Conservation (phyloP, 2,888 invertebrate genomes). For the Melanophora roralis region DNA sequence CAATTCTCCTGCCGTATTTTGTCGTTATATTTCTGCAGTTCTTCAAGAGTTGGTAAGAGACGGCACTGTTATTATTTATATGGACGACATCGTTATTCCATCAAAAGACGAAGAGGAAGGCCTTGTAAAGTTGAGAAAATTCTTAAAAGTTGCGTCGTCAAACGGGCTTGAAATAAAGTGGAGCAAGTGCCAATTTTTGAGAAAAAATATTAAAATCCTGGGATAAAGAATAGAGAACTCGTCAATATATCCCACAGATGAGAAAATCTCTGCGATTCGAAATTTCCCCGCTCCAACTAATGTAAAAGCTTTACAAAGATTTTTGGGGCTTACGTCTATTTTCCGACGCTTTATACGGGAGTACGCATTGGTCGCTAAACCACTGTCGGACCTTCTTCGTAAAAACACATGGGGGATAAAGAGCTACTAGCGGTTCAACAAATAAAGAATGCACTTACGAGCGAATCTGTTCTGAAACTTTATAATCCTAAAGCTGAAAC, state of each 20-base stretch:
- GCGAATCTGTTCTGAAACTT: conserved; percentile 21
- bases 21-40: too few relatives aligned
- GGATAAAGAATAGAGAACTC: conserved; percentile 13
- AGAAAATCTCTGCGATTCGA: conserved; percentile 40
- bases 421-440: conserved; percentile 20
- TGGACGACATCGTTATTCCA: too few relatives aligned
- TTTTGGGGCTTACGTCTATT: conserved; percentile 58
- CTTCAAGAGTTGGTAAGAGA: too few relatives aligned
- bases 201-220: too few relatives aligned
- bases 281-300: conserved; percentile 49
- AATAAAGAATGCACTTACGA: background rate
- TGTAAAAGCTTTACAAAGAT: conserved; percentile 41
- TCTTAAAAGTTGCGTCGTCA: conserved; percentile 38
- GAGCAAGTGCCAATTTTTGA: too few relatives aligned
- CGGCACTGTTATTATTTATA: too few relatives aligned
- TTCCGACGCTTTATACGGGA: conserved; percentile 51
- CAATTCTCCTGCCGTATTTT: too few relatives aligned
- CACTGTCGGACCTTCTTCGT: conserved; percentile 4
- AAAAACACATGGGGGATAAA: conserved; percentile 29
- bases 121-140: too few relatives aligned
- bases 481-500: background rate
- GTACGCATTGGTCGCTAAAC: too few relatives aligned
- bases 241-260: conserved; percentile 31
- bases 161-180: conserved; percentile 50
- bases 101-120: too few relatives aligned